Conservation (phyloP, 2,113 vertebrate genomes). For the Himantopus leucocephalus region DNA sequence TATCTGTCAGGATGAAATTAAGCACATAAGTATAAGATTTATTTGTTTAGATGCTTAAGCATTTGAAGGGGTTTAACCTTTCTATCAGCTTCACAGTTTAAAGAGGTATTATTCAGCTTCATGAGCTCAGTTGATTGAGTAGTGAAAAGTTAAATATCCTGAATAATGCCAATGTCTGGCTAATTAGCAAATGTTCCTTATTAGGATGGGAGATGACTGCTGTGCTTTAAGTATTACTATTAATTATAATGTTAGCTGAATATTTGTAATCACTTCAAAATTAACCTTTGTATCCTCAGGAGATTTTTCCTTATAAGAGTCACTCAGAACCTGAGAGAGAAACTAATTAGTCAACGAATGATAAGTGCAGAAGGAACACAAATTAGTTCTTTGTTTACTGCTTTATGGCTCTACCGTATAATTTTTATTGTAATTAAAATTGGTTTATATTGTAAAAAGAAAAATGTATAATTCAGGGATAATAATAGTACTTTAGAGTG, state of each 20-base stretch:
- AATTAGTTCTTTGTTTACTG: slow-evolving; percentile 84
- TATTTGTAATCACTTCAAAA: slow-evolving; percentile 76
- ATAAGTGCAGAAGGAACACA: slow-evolving; percentile 78
- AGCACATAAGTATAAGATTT: not conserved
- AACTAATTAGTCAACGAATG: slow-evolving; percentile 86
- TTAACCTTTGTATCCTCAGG: slow-evolving; percentile 79
- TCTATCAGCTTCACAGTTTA: not conserved
- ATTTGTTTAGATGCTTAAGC: slow-evolving; percentile 17
- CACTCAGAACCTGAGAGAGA: slow-evolving; percentile 74
- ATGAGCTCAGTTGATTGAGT: not conserved
- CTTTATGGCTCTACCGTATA: slow-evolving; percentile 73
- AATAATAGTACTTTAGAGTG: slow-evolving; percentile 65
- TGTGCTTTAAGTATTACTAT: slow-evolving; percentile 62
- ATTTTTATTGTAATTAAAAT: slow-evolving; percentile 84
- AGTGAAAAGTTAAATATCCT: slow-evolving; percentile 7
- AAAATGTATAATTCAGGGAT: slow-evolving; percentile 72
- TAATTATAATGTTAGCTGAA: slow-evolving; percentile 74
- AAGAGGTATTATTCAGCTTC: not conserved
- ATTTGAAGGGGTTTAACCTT: not conserved
- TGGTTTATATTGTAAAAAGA: slow-evolving; percentile 67
- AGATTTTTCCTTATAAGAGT: slow-evolving; percentile 75
- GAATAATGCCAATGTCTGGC: slow-evolving; percentile 31
- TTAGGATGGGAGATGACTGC: slow-evolving; percentile 37
- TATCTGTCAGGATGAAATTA: not conserved
- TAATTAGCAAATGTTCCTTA: slow-evolving; percentile 58